A percentile compares a stretch with the other conserved stretches of the same genome.
These are phyloP conservation scores for Crambe crambe DNA, from an alignment of 37 sponge, comb jelly and placozoan species.

Conservation along the genomic window DNA sequence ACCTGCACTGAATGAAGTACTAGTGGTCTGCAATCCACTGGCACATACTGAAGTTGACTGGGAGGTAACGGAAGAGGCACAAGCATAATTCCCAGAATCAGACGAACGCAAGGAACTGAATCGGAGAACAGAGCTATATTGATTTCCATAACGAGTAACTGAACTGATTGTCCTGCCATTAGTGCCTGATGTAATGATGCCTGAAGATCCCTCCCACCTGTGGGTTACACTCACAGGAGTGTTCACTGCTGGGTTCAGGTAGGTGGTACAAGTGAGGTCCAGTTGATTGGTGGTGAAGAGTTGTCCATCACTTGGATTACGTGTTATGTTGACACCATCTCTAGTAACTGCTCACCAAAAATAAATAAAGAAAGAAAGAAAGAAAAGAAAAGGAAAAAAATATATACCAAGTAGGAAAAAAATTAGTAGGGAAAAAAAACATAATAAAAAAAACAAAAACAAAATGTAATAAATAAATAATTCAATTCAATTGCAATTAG, in stretches of 20 bases:
- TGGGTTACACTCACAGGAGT: neutral
- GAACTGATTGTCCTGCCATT: neutral
- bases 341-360: neutral
- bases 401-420: no score
- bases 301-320: neutral
- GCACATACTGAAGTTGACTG: neutral
- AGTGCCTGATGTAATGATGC: neutral
- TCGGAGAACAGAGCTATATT: neutral
- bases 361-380: no score
- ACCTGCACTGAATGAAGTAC: neutral
- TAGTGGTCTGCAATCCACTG: neutral
- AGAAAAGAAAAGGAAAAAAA: no score
- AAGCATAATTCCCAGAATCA: neutral
- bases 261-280: neutral
- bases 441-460: no score
- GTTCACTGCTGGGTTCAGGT: neutral
- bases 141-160: neutral
- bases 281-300: neutral
- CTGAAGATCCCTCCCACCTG: neutral
- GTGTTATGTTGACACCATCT: neutral
- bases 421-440: no score
- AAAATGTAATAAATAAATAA: no score
- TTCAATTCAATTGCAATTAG: no score
- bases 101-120: neutral
- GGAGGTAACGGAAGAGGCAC: neutral